Conservation (phyloP, 1,140 invertebrate genomes). For the Brachionus sp. region DNA sequence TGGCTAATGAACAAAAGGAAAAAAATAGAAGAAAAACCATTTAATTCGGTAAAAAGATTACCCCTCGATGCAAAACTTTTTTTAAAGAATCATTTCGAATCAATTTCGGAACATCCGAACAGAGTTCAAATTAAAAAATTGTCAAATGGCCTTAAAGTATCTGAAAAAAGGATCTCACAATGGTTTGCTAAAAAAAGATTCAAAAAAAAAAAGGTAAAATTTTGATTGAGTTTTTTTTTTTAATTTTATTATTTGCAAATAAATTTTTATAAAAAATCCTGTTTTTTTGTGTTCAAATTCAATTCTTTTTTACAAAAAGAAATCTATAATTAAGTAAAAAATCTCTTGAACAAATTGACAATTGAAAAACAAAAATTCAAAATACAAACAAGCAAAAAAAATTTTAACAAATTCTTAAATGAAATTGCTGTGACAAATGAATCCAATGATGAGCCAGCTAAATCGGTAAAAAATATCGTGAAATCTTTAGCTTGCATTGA, state of each 20-base stretch:
- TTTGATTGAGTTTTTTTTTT: conserved; percentile 1
- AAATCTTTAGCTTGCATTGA: conserved; percentile 7
- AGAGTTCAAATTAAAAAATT: conserved; percentile 12
- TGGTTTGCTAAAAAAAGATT: conserved; percentile 34
- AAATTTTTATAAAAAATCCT: conserved; percentile 1
- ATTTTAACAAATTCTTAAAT: conserved; percentile 32
- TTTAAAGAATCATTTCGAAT: conserved; percentile 22
- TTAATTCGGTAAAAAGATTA: neutral
- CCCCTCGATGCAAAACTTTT: neutral
- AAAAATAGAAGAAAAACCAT: conserved; percentile 10
- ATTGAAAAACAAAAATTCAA: conserved; percentile 5
- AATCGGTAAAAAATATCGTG: conserved; percentile 26
- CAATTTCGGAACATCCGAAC: conserved; percentile 6
- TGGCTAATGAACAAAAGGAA: conserved; percentile 14
- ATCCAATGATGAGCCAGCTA: conserved; percentile 8
- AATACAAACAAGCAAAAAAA: conserved; percentile 23
- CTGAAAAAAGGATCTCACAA: conserved; percentile 19
- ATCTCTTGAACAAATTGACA: conserved; percentile 28
- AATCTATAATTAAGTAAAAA: conserved; percentile 10
- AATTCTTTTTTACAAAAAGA: neutral
- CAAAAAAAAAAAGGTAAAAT: conserved; percentile 21
- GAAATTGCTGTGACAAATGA: conserved; percentile 27
- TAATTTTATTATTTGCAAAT: conserved; percentile 6
- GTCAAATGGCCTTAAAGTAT: neutral
- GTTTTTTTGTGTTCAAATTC: conserved; percentile 5